These are phyloP conservation scores for Riparia riparia DNA, from an alignment of 2,113 vertebrate genomes.

Conservation along the genomic window DNA sequence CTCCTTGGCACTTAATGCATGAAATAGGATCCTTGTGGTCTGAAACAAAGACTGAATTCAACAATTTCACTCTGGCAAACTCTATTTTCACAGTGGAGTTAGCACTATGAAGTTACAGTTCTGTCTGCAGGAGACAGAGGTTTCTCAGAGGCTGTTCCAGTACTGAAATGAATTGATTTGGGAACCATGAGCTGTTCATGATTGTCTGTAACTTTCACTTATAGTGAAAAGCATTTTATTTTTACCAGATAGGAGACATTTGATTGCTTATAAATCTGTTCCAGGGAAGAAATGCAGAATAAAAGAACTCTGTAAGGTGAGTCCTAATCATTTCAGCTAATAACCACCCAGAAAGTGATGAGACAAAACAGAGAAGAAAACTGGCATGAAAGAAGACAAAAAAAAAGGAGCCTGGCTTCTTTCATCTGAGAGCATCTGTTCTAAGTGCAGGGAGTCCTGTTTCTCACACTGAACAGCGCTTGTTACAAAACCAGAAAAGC, in stretches of 20 bases:
- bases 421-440: not conserved
- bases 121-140: not conserved
- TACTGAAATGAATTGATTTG: slow-evolving; percentile 30
- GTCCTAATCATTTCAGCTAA: not conserved
- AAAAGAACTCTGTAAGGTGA: not conserved
- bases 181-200: not conserved
- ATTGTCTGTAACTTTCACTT: not conserved
- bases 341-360: not conserved
- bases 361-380: not conserved
- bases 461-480: not conserved
- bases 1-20: not conserved
- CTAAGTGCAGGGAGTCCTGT: not conserved
- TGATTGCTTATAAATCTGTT: not conserved
- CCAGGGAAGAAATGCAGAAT: not conserved
- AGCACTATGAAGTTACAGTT: slow-evolving; percentile 13
- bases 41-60: slow-evolving; percentile 37
- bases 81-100: not conserved
- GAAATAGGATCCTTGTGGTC: slow-evolving; percentile 18
- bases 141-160: slow-evolving; percentile 26
- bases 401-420: not conserved
- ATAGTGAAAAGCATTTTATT: not conserved
- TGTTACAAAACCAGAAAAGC: not conserved
- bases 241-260: not conserved
- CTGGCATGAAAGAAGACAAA: not conserved
- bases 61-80: not conserved